A percentile compares a stretch with the other conserved stretches of the same genome.
Conservation (phyloP, 2,888 invertebrate genomes). For the Ophioninae sp. region DNA sequence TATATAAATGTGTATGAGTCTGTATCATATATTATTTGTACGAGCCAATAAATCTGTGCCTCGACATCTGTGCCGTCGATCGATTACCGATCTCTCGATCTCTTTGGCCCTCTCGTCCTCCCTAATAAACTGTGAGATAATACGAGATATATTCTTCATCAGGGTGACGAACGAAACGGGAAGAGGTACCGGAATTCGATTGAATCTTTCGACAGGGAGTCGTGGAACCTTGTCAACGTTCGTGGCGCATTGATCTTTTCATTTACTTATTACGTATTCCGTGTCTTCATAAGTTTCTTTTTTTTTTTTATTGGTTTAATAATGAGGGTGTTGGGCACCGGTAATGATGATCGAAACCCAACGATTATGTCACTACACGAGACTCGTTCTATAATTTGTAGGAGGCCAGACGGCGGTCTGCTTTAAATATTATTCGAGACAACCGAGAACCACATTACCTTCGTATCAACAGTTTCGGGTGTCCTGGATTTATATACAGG, state of each 20-base stretch:
- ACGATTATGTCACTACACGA: slow-evolving; percentile 42
- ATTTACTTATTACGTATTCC: slow-evolving; percentile 12
- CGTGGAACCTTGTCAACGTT: slow-evolving; percentile 4
- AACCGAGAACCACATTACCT: slow-evolving; percentile 30
- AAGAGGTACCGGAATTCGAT: neutral
- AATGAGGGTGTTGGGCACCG: neutral
- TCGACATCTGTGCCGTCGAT: slow-evolving; percentile 33
- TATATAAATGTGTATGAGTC: neutral
- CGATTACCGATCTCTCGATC: slow-evolving; percentile 8
- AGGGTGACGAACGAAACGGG: neutral
- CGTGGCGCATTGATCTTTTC: slow-evolving; percentile 1
- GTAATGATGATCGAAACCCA: slow-evolving; percentile 46
- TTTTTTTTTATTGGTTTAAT: neutral
- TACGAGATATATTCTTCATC: slow-evolving; percentile 15
- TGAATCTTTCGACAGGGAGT: slow-evolving; percentile 11
- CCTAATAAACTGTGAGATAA: slow-evolving; percentile 29
- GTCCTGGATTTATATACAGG: slow-evolving; percentile 9
- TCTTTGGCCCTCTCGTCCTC: neutral
- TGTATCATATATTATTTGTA: slow-evolving; percentile 41
- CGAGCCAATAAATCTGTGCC: slow-evolving; percentile 36
- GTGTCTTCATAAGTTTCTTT: neutral
- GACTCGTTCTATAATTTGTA: slow-evolving; percentile 41
- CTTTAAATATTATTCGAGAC: slow-evolving; percentile 34
- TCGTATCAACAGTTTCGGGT: slow-evolving; percentile 25
- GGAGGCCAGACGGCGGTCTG: slow-evolving; percentile 14